Evolutionary conservation across 2,797 vertebrate genomes (phyloP).

Genomic region (Lates japonicus): DNA sequence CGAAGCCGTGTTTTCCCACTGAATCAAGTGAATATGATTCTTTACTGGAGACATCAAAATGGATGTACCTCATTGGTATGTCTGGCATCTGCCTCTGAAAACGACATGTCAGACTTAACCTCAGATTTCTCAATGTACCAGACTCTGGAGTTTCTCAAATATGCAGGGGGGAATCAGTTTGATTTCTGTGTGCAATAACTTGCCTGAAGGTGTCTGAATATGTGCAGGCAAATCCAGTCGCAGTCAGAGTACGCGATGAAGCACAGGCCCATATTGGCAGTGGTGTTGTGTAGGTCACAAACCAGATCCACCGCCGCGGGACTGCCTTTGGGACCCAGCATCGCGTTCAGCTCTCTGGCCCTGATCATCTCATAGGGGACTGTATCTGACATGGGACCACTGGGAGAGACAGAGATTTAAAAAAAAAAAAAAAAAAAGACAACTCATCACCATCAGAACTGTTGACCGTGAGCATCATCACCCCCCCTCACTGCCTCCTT

Average conservation of each 20-base stretch:
- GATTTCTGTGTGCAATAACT: constrained; percentile 17
- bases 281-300: constrained; percentile 88
- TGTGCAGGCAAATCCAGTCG: constrained; percentile 85
- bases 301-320: constrained; percentile 75
- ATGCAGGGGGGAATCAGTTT: not conserved
- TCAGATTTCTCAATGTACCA: not conserved
- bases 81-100: constrained; percentile 82
- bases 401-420: constrained; percentile 41
- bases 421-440: not conserved
- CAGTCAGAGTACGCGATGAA: constrained; percentile 78
- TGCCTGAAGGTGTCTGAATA: constrained; percentile 87
- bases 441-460: not conserved
- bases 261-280: constrained; percentile 88
- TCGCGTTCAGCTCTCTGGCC: constrained; percentile 79
- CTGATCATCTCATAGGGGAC: constrained; percentile 81
- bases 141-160: not conserved
- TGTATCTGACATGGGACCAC: constrained; percentile 64
- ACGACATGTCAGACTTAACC: constrained; percentile 3
- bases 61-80: constrained; percentile 80
- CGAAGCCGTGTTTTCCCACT: constrained; percentile 86
- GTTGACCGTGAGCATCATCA: not conserved
- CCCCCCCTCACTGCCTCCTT: constrained; percentile 9
- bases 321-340: constrained; percentile 80
- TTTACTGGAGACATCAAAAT: constrained; percentile 76
- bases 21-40: constrained; percentile 85